A percentile compares a stretch with the other conserved stretches of the same genome.
These are phyloP conservation scores for Epicampocera succincta DNA, from an alignment of 2,888 invertebrate species.

Conservation along the genomic window DNA sequence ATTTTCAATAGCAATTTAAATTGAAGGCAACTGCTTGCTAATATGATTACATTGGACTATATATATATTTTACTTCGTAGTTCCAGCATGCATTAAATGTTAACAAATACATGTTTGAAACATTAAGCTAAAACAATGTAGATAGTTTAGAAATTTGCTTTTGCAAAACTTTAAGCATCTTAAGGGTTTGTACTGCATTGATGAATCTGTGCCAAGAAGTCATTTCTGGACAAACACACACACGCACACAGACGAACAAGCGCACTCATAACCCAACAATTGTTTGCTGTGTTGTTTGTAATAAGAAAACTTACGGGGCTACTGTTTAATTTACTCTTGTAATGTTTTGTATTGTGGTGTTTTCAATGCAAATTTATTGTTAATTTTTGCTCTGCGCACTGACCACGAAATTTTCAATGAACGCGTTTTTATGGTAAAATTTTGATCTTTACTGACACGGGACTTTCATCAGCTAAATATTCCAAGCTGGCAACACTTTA, in stretches of 20 bases:
- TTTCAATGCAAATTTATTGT: too few species aligned
- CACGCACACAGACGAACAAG: background rate
- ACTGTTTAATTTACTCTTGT: too few species aligned
- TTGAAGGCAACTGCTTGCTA: background rate
- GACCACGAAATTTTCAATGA: too few species aligned
- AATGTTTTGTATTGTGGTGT: too few species aligned
- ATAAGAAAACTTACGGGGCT: too few species aligned
- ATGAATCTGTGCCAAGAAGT: background rate
- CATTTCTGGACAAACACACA: background rate
- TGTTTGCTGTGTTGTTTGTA: background rate
- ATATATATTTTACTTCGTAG: background rate
- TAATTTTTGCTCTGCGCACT: too few species aligned
- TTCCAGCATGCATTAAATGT: background rate
- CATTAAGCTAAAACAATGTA: background rate
- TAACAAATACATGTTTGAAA: background rate
- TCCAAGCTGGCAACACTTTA: too few species aligned
- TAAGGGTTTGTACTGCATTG: slow-evolving; percentile 11
- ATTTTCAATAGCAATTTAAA: background rate
- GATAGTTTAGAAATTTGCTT: slow-evolving; percentile 2
- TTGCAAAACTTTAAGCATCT: slow-evolving; percentile 28
- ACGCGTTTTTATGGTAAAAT: too few species aligned
- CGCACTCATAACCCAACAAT: background rate
- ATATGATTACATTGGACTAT: slow-evolving; percentile 7
- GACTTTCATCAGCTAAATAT: too few species aligned
- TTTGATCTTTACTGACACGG: too few species aligned